phyloP scores from a whole-genome alignment of 2,797 vertebrate species.

The Eupleurogrammus muticus region DNA sequence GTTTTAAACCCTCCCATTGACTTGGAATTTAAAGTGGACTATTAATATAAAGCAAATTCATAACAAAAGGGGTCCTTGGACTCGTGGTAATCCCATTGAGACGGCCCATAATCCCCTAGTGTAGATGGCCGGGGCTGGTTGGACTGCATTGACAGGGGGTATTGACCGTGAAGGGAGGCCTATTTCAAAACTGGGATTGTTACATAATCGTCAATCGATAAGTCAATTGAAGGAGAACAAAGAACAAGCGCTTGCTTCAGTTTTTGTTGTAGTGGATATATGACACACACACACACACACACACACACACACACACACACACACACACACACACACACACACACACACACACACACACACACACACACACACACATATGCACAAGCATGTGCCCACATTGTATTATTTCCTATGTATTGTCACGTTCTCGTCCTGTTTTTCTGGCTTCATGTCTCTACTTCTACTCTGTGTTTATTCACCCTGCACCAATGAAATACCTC shows the following conservation, averaged over 20 bases:
- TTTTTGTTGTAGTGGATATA: too few species aligned
- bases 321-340: too few species aligned
- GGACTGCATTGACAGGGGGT: conserved; percentile 32
- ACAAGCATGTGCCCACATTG: too few species aligned
- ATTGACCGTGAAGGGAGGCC: conserved; percentile 37
- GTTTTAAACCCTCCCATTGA: conserved; percentile 8
- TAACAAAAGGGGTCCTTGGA: conserved; percentile 41
- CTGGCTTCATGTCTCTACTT: too few species aligned
- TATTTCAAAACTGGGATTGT: conserved; percentile 73
- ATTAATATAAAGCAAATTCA: conserved; percentile 35
- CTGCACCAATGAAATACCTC: conserved; percentile 17
- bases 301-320: too few species aligned
- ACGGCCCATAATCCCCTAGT: conserved; percentile 54
- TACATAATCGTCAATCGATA: conserved; percentile 78
- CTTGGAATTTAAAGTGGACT: conserved; percentile 39
- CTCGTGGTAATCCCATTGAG: conserved; percentile 62
- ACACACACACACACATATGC: too few species aligned
- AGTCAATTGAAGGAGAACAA: conserved; percentile 67
- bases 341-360: too few species aligned
- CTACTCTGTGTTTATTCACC: too few species aligned
- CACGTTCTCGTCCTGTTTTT: too few species aligned
- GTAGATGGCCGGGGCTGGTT: conserved; percentile 23
- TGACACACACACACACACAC: too few species aligned
- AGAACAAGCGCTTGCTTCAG: neutral
- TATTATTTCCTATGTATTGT: too few species aligned